Evolutionary conservation across 2,888 invertebrate genomes (phyloP), one percentile per base, ranked within the genome.

Genomic region (Acrobasis suavella): DNA sequence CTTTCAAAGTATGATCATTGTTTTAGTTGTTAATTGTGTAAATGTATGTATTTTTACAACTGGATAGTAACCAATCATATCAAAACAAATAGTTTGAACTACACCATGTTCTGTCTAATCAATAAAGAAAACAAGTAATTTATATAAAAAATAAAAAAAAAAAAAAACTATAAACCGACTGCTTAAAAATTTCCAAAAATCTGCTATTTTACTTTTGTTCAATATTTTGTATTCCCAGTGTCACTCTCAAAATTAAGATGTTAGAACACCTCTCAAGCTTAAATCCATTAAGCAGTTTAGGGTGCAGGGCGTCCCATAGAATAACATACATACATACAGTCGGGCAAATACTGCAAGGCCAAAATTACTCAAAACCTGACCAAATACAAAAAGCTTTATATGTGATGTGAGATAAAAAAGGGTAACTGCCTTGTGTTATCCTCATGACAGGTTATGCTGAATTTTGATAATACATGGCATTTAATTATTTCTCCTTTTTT

Each of bases 31-130:
- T 39, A 66, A 42, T 49, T 63, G 60, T 61, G 50, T 51, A 32
- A 6, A 56, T 62, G 63, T 7, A 56, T 62, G 63, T 65, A 54
- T 54, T 9, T 37, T 73, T 69, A 65, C 51, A 60, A 52, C 17
- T 22, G 39, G 54, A 60, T 46, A 37, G 49, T 54, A 62, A 22
- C 74, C 73, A 77, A 77, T 80, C 83, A 82, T 82, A 83, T 83
- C 82, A 83, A 32, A 32, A 32, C 32, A 32, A 81, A 76, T 75
- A 80, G 69, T 80, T 76, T 76, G 70, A 80, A 74, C 75, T 49
- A 67, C 14, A 54, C 32, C n/a, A 56, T 51, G 52, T 55, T 62
- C 52, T 62, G 46, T 62, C 58, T 67, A 46, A n/a, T 59, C 67
- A 66, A 68, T 69, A 73, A 67, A 70, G 70, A 74, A 32, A 7